These are phyloP conservation scores for Euzetes globulus DNA, from an alignment of 2,888 invertebrate genomes.

Conservation along the genomic window DNA sequence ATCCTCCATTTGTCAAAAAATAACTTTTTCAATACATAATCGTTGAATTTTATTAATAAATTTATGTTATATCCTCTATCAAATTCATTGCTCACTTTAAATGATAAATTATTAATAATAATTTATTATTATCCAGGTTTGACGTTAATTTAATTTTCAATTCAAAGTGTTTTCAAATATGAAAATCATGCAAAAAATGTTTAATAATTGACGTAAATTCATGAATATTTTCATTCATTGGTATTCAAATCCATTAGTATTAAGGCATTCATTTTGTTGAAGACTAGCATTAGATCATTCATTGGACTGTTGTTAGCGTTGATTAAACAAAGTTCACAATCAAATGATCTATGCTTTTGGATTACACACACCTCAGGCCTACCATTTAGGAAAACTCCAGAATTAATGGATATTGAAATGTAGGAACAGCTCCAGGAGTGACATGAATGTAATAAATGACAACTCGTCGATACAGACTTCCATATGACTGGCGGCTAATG, in stretches of 20 bases:
- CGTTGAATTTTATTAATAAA: too few species aligned
- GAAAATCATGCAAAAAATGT: too few species aligned
- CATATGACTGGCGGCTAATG: neutral
- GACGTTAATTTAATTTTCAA: too few species aligned
- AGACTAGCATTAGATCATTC: neutral
- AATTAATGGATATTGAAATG: constrained; percentile 5
- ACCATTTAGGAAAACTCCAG: neutral
- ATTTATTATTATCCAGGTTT: too few species aligned
- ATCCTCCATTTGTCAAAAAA: too few species aligned
- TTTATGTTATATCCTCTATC: too few species aligned
- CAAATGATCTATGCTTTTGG: constrained; percentile 11
- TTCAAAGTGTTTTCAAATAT: too few species aligned
- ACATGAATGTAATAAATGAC: neutral
- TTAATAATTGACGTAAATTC: neutral
- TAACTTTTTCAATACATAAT: too few species aligned
- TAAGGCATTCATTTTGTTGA: neutral
- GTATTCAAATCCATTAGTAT: neutral
- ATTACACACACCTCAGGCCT: neutral
- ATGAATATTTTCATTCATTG: neutral
- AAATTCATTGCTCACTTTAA: too few species aligned
- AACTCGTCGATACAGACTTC: neutral
- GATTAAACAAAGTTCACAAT: constrained; percentile 2
- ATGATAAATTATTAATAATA: too few species aligned
- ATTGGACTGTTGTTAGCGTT: neutral
- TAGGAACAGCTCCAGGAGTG: neutral